Evolutionary conservation across 2,888 invertebrate genomes (phyloP).

Genomic region (Pseudanteris insignis): DNA sequence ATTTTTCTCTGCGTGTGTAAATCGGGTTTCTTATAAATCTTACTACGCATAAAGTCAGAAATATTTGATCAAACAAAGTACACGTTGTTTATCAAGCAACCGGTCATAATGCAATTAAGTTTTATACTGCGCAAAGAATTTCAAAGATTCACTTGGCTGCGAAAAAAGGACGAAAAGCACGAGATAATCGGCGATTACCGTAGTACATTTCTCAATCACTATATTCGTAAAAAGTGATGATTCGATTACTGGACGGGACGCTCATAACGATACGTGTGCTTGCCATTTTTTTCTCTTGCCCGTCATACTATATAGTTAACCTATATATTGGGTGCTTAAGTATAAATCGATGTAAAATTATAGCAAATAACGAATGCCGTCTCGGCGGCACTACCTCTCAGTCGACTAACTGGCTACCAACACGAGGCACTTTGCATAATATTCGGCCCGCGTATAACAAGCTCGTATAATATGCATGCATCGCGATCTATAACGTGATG

Average conservation of each 20-base stretch:
- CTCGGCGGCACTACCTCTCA: constrained; percentile 37
- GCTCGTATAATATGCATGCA: constrained; percentile 48
- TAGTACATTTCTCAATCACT: constrained; percentile 37
- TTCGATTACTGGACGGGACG: constrained; percentile 39
- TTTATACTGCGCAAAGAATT: constrained; percentile 21
- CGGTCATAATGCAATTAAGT: constrained; percentile 21
- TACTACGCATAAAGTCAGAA: too few species aligned
- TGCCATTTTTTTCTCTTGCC: constrained; percentile 21
- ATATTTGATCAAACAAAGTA: background rate
- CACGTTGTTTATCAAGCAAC: background rate
- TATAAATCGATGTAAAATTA: constrained; percentile 54
- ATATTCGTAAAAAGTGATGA: constrained; percentile 39
- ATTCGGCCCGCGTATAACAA: constrained; percentile 55
- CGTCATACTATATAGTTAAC: constrained; percentile 40
- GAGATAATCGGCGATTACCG: constrained; percentile 26
- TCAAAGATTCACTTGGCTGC: constrained; percentile 17
- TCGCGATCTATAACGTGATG: constrained; percentile 43
- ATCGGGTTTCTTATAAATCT: too few species aligned
- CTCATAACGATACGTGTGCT: constrained; percentile 30
- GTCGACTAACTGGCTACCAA: constrained; percentile 50
- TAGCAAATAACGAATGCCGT: constrained; percentile 50
- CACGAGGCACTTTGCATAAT: constrained; percentile 56
- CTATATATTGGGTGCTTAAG: constrained; percentile 44
- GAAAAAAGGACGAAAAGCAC: constrained; percentile 21
- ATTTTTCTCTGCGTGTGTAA: too few species aligned